Evolutionary conservation across 2,113 vertebrate species (phyloP).

Genomic region (Corythornis madagascariensis): DNA sequence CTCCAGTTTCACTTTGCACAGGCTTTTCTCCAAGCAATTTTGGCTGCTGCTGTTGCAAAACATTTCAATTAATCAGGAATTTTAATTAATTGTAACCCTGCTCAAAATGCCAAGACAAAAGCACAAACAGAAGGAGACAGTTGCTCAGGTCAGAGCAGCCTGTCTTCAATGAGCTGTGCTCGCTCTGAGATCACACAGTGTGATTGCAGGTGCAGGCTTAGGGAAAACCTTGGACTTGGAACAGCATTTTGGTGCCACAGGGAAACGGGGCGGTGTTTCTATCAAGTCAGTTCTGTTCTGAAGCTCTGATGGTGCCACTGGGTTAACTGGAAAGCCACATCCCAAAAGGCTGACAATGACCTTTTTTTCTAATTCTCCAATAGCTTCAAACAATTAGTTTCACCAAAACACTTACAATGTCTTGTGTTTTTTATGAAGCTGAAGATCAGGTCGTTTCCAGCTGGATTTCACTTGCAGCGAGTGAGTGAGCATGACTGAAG

Average conservation of each 20-base stretch:
- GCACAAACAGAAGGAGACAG: not conserved
- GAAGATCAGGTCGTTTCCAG: not conserved
- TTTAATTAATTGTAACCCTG: conserved; percentile 49
- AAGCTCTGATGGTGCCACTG: not conserved
- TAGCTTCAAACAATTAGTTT: not conserved
- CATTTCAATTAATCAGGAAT: conserved; percentile 47
- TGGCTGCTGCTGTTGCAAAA: not conserved
- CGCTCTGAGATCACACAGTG: not conserved
- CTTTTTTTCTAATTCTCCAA: not conserved
- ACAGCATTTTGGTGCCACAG: rapidly evolving
- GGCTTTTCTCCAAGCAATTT: conserved; percentile 22
- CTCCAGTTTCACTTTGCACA: not conserved
- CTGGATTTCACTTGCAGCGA: not conserved
- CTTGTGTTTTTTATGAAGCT: not conserved
- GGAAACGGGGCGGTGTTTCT: not conserved
- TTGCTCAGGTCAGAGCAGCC: conserved; percentile 9
- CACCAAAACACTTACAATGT: not conserved
- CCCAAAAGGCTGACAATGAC: not conserved
- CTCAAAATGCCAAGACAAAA: conserved; percentile 5
- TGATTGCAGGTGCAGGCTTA: not conserved
- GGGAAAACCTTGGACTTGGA: not conserved
- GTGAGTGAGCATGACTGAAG: not conserved
- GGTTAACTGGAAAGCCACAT: not conserved
- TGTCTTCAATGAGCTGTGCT: not conserved
- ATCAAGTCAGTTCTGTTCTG: not conserved